Evolutionary conservation across 2,888 invertebrate genomes (phyloP).

Genomic region (Euplexia lucipara): DNA sequence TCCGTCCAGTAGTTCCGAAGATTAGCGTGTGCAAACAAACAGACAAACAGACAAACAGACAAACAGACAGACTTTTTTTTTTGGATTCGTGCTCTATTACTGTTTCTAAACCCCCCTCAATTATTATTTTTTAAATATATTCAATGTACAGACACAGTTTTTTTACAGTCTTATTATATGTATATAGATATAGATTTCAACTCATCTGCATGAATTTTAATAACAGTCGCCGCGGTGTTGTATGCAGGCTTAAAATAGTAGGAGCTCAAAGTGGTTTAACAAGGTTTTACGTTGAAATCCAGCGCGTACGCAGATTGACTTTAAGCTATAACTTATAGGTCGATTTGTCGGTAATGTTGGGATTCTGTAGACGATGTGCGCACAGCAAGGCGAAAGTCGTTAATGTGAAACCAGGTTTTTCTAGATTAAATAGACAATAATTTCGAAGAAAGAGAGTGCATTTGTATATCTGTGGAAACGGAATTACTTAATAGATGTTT

Average conservation of each 20-base stretch:
- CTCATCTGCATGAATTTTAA: slow-evolving; percentile 43
- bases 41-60: too few relatives aligned
- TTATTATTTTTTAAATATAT: too few relatives aligned
- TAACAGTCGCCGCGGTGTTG: slow-evolving; percentile 31
- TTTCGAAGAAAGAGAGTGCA: neutral
- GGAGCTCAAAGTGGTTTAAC: slow-evolving; percentile 35
- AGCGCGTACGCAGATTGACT: slow-evolving; percentile 35
- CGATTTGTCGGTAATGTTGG: slow-evolving; percentile 28
- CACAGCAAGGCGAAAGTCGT: neutral
- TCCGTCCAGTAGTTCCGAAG: too few relatives aligned
- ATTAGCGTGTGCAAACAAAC: too few relatives aligned
- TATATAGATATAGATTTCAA: slow-evolving; percentile 41
- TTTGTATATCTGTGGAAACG: neutral
- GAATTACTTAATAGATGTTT: neutral
- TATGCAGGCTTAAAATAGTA: slow-evolving; percentile 46
- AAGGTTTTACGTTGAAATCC: slow-evolving; percentile 34
- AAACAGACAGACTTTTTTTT: too few relatives aligned
- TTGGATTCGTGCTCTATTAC: too few relatives aligned
- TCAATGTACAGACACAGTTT: too few relatives aligned
- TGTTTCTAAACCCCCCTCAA: too few relatives aligned
- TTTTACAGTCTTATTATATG: too few relatives aligned
- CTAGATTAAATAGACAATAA: slow-evolving; percentile 4
- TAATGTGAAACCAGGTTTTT: slow-evolving; percentile 12
- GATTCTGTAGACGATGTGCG: slow-evolving; percentile 27
- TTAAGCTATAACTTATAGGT: slow-evolving; percentile 49